phyloP scores from a whole-genome alignment of 2,888 invertebrate species.

The Villa cingulata region DNA sequence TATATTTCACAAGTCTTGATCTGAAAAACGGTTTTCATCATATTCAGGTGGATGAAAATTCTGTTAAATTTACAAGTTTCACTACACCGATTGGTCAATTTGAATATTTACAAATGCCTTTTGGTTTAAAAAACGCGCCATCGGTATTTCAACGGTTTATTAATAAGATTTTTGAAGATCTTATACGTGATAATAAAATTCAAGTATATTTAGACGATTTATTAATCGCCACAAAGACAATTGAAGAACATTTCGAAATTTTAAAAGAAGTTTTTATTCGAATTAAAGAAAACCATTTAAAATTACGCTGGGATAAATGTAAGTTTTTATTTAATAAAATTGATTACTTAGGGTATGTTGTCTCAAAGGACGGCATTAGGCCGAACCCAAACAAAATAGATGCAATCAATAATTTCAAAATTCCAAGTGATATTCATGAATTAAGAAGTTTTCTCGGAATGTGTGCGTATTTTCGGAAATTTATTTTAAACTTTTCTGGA shows the following conservation, averaged over 20 bases:
- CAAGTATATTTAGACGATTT: conserved; percentile 16
- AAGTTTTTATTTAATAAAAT: too few species aligned
- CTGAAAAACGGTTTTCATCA: conserved; percentile 14
- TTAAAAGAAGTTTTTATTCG: too few species aligned
- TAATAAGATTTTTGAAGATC: conserved; percentile 8
- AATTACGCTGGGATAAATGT: too few species aligned
- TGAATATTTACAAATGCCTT: conserved; percentile 11
- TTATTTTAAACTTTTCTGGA: conserved; percentile 2
- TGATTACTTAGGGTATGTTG: too few species aligned
- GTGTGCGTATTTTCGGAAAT: background rate
- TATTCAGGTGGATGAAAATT: conserved; percentile 10
- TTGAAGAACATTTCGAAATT: too few species aligned
- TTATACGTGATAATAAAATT: conserved; percentile 8
- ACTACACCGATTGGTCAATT: conserved; percentile 13
- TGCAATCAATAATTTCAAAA: too few species aligned
- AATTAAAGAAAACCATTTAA: too few species aligned
- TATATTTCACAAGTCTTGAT: conserved; percentile 12
- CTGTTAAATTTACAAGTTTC: conserved; percentile 13
- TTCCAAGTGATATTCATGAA: too few species aligned
- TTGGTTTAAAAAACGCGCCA: conserved; percentile 7
- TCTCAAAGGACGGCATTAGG: too few species aligned
- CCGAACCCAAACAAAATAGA: too few species aligned
- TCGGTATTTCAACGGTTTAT: conserved; percentile 13
- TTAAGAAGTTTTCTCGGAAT: background rate
- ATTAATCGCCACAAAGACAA: conserved; percentile 9